Evolutionary conservation across 2,888 invertebrate genomes (phyloP), one percentile per base, ranked within the genome.

Genomic region (Drosophila merina): DNA sequence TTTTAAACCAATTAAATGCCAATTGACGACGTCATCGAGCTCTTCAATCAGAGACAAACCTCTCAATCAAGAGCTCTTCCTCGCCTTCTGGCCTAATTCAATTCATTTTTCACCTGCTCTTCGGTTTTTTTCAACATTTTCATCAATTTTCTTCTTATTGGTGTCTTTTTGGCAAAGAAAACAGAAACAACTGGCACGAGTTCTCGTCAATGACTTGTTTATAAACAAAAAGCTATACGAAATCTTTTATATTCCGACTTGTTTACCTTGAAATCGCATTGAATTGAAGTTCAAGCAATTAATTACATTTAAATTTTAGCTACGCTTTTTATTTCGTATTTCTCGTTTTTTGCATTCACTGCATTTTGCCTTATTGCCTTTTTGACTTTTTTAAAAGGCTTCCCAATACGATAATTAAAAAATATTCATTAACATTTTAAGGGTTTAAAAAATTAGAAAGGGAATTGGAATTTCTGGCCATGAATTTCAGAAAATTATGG

Each of bases 251-350:
- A 59, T 59, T 75, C 73, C 57, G 57, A 68, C 79, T 75, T 68
- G 88, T 78, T 85, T 83, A 84, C 84, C 88, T 85, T 88, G 84
- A 85, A 86, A 86, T 67, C 54, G 33, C 50, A 51, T 49, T 55
- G 77, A 73, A 74, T 77, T 88, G 84, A 85, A 85, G 78, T 85
- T 85, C 86, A 85, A 83, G 76, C 72, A 50, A 67, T 67, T 67
- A 79, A 82, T 79, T 80, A 76, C 63, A 79, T 47, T 62, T 60
- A 60, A 78, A 58, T 78, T 78, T 78, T 57, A 59, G 47, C 60
- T 60, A 47, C 38, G 60, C 45, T 4, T 25, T 63, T 81, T 10
- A 33, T 36, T 70, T 67, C 54, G 38, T 38, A 60, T 36, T 51
- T 30, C 9, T 44, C 44, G 8, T 28, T 36, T 20, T 67, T 68